phyloP scores from a whole-genome alignment of 2,797 vertebrate genomes.

The Rhynchonycteris naso region DNA sequence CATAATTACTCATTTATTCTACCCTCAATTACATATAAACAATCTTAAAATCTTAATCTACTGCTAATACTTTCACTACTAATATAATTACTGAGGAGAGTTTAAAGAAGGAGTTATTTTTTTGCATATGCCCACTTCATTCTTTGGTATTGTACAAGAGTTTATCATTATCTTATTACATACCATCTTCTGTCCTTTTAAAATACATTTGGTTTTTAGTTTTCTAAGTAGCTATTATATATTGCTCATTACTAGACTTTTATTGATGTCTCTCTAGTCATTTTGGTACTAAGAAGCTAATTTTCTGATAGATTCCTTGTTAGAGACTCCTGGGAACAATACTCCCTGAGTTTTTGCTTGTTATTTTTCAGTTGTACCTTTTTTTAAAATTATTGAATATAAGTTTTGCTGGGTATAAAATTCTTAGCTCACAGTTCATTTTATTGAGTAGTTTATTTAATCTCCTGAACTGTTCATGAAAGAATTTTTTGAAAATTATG shows the following conservation, averaged over 20 bases:
- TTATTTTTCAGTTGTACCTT: neutral
- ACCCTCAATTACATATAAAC: neutral
- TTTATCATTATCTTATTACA: neutral
- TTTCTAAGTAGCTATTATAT: neutral
- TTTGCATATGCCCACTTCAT: neutral
- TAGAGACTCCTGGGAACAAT: neutral
- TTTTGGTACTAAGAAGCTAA: neutral
- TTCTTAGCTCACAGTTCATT: constrained; percentile 3
- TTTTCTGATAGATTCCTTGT: neutral
- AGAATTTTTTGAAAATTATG: neutral
- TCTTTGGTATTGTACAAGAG: neutral
- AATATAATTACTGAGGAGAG: neutral
- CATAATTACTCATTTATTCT: neutral
- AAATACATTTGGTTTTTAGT: neutral
- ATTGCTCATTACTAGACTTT: neutral
- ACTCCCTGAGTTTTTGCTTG: neutral
- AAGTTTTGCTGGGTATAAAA: constrained; percentile 14
- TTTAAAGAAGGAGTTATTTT: neutral
- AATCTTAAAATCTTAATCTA: neutral
- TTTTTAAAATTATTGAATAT: neutral
- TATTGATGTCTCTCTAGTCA: neutral
- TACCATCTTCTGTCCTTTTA: neutral
- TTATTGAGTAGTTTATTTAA: neutral
- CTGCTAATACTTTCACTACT: neutral
- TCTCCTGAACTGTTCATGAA: neutral